Base-by-base conservation (phyloP, 2,113 vertebrate genomes). In the Himantopus leucocephalus region DNA sequence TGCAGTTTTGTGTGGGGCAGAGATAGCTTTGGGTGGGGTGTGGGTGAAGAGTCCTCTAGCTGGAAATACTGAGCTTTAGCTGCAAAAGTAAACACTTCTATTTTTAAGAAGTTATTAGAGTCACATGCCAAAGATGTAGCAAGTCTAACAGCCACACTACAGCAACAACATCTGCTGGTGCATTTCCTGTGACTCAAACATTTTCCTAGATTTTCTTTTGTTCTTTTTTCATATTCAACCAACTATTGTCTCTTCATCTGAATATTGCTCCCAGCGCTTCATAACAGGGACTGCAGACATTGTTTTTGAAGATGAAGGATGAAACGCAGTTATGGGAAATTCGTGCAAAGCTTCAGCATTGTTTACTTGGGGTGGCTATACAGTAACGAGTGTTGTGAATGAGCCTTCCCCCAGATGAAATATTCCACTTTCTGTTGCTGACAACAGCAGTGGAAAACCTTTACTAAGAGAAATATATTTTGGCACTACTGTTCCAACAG, bases 21-120 rank as follows among this genome's bases (percentile, higher is more conserved):
- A 56, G 50, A 45, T 39, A 53, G 5, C 15, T 64, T 34, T 22
- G 21, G 15, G 8, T 8, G 37, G 14, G 10, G 13, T 13, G 34
- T 15, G 8, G 11, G 34, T 27, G 16, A 75, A 66, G 10, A 41
- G 10, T 26, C 59, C 17, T 34, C 37, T 52, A 58, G 18, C 26
- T 85, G 47, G 16, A 78, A 85, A 85, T 29, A 75, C 0, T 24
- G 27, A 21, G 27, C 26, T 68, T 90, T 37, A 82, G n/a, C 20
- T 53, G 14, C 30, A 85, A 34, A 85, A 83, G 14, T 19, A 55
- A 77, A 81, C 16, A 37, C 9, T 73, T 85, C 16, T 70, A 59
- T 92, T 92, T 97, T 94, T 67, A 94, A 63, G 43, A 85, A 77
- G 16, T 85, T 76, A 64, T 37, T 70, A 62, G 34, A 90, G 43